A percentile compares a stretch with the other conserved stretches of the same genome.
Conservation (phyloP, 2,888 invertebrate species). For the Ischnura elegans region DNA sequence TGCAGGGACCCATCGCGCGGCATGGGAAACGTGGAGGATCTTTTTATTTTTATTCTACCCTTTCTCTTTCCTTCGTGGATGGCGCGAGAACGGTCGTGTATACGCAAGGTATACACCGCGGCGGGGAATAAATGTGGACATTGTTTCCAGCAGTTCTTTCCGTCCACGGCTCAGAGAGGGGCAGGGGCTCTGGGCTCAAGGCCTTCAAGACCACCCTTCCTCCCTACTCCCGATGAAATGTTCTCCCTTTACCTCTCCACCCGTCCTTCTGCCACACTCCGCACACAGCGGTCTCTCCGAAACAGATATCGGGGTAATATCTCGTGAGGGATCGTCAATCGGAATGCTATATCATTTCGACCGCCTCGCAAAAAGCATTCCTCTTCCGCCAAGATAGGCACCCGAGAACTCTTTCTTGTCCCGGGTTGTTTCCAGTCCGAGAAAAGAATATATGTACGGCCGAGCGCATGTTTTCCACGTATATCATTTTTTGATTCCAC, state of each 20-base stretch:
- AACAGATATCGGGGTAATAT: slow-evolving; percentile 35
- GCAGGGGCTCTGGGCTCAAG: background rate
- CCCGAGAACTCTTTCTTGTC: background rate
- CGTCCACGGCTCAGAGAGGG: background rate
- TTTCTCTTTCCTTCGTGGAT: background rate
- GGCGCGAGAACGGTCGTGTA: slow-evolving; percentile 45
- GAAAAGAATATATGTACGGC: background rate
- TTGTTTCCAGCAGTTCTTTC: background rate
- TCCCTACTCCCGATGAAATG: background rate
- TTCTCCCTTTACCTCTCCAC: background rate
- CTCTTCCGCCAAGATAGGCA: slow-evolving; percentile 35
- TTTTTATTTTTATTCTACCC: too few relatives aligned
- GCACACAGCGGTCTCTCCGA: slow-evolving; percentile 18
- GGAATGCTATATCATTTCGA: slow-evolving; percentile 26
- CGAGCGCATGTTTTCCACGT: slow-evolving; percentile 3
- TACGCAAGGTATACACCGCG: slow-evolving; percentile 2
- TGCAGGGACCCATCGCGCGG: slow-evolving; percentile 33
- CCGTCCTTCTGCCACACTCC: background rate
- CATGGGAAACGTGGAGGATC: slow-evolving; percentile 28
- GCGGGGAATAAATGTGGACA: background rate
- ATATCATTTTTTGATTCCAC: background rate
- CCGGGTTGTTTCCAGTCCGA: background rate
- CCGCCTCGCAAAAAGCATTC: slow-evolving; percentile 12
- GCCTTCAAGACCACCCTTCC: background rate
- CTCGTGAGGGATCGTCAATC: slow-evolving; percentile 20